Conservation (phyloP, 1,140 invertebrate species). For the Dreissena rostriformis region DNA sequence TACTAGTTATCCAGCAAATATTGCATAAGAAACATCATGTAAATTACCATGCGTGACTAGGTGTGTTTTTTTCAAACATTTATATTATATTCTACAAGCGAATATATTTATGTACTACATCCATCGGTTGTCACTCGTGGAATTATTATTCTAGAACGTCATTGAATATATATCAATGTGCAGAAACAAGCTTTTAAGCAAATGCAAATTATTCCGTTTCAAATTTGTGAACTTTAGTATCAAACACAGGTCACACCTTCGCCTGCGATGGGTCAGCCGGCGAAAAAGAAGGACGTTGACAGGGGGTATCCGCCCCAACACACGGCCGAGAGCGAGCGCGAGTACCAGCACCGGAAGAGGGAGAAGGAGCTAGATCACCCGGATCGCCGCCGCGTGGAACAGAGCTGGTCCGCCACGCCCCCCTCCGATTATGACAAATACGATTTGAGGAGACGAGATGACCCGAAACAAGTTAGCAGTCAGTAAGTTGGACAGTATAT, state of each 20-base stretch:
- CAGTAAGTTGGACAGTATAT: constrained; percentile 4
- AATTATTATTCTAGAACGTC: no score
- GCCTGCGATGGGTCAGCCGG: not conserved
- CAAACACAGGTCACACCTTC: not conserved
- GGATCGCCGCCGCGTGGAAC: constrained; percentile 13
- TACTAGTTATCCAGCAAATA: no score
- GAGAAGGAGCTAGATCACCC: constrained; percentile 26
- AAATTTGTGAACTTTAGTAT: no score
- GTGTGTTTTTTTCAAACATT: no score
- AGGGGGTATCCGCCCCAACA: constrained; percentile 50
- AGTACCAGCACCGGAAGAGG: constrained; percentile 10
- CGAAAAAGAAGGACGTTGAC: constrained; percentile 6
- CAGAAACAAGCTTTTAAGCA: no score
- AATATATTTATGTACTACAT: no score
- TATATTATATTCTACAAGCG: no score
- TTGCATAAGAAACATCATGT: no score
- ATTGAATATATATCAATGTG: no score
- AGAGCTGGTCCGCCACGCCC: constrained; percentile 16
- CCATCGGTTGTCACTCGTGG: no score
- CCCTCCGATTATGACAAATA: constrained; percentile 35
- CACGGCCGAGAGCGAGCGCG: constrained; percentile 42
- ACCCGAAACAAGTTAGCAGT: constrained; percentile 51
- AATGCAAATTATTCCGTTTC: no score
- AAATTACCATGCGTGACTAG: no score
- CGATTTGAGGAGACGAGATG: constrained; percentile 30